These are phyloP conservation scores for Ophraella communa DNA, from an alignment of 2,888 invertebrate genomes.

Conservation along the genomic window DNA sequence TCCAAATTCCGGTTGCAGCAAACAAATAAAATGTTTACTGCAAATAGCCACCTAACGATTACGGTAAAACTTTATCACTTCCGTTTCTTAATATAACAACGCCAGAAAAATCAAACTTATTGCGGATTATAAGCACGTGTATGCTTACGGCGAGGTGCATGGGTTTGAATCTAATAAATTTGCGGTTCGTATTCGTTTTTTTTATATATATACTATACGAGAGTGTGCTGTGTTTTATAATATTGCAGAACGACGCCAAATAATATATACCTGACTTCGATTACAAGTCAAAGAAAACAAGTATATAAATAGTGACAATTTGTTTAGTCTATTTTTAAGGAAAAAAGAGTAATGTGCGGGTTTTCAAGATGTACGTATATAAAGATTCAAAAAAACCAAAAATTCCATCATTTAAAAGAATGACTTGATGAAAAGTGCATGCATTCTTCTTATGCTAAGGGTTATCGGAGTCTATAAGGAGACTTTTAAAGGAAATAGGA, in stretches of 20 bases:
- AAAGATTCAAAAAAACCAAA: too few relatives aligned
- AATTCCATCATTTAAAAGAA: too few relatives aligned
- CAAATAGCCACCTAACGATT: constrained; percentile 1
- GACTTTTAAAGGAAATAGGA: too few relatives aligned
- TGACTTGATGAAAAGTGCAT: too few relatives aligned
- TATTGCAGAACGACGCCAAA: background rate
- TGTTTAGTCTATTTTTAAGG: too few relatives aligned
- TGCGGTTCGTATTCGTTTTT: background rate
- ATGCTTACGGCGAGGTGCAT: background rate
- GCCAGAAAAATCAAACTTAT: constrained; percentile 3
- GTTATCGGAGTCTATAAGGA: too few relatives aligned
- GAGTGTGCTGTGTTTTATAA: background rate
- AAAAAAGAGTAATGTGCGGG: too few relatives aligned
- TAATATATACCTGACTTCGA: background rate
- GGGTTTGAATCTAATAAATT: constrained; percentile 1
- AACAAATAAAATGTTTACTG: background rate
- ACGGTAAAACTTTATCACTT: background rate
- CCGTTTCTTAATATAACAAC: background rate
- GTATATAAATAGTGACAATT: too few relatives aligned
- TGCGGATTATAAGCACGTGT: constrained; percentile 7
- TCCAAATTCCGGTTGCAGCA: background rate
- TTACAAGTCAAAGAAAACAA: background rate
- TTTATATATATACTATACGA: too few relatives aligned
- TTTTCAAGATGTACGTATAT: too few relatives aligned
- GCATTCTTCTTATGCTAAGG: too few relatives aligned